Percentiles rank a stretch among this genome's conserved stretches.
Evolutionary conservation across 2,797 vertebrate species (phyloP).

Genomic region (Tolypeutes matacus): DNA sequence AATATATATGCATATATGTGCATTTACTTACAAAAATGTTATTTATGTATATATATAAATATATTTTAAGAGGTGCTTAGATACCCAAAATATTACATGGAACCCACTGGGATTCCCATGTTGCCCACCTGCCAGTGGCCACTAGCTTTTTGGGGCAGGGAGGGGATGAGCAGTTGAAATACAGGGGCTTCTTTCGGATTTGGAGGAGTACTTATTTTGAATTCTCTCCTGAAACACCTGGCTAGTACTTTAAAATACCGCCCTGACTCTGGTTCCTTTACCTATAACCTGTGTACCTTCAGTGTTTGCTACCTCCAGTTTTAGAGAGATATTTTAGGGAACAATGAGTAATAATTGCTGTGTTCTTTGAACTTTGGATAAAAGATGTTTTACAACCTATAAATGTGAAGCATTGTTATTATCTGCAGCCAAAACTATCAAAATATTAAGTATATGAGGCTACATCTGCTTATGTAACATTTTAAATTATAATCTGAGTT

Average conservation of each 20-base stretch:
- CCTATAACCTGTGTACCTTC: conserved; percentile 6
- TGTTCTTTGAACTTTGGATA: conserved; percentile 74
- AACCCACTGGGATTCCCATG: too few species aligned
- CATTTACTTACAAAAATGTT: too few species aligned
- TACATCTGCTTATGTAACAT: conserved; percentile 41
- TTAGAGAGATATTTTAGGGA: conserved; percentile 51
- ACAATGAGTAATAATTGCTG: conserved; percentile 73
- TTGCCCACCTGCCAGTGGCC: too few species aligned
- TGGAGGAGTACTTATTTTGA: neutral
- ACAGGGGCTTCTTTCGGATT: too few species aligned
- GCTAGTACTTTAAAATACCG: neutral
- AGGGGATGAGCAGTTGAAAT: too few species aligned
- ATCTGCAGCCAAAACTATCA: conserved; percentile 62
- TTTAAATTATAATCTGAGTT: conserved; percentile 54
- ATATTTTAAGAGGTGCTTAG: too few species aligned
- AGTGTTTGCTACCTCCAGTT: neutral
- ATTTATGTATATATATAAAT: too few species aligned
- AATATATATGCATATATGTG: too few species aligned
- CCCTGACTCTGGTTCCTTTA: neutral
- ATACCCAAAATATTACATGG: too few species aligned
- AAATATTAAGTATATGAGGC: conserved; percentile 41
- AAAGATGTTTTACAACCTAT: conserved; percentile 67
- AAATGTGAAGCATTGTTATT: conserved; percentile 70
- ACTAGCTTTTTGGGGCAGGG: too few species aligned
- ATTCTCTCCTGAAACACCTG: neutral